Conservation (phyloP, 1,140 invertebrate genomes). For the Drosophila triauraria region DNA sequence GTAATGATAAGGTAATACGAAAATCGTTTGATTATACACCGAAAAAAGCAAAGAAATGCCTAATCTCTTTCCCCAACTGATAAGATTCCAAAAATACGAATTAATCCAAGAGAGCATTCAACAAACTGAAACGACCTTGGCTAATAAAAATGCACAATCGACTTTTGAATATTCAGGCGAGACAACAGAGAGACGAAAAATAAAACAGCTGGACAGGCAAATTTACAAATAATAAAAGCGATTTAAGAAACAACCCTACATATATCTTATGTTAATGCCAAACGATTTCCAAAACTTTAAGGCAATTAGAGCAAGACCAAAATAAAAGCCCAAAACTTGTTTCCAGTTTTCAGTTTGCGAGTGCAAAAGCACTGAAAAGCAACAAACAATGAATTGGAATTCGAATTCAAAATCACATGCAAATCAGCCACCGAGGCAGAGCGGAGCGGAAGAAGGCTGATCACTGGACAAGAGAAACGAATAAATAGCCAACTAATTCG, state of each 20-base stretch:
- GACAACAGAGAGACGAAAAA: conserved; percentile 3
- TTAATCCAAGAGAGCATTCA: conserved; percentile 9
- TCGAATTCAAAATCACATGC: conserved; percentile 25
- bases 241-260: conserved; percentile 3
- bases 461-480: neutral
- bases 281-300: conserved; percentile 6
- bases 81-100: conserved; percentile 18
- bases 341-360: conserved; percentile 24
- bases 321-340: conserved; percentile 28
- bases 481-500: conserved; percentile 2
- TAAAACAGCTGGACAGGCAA: conserved; percentile 18
- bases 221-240: conserved; percentile 7
- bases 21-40: conserved; percentile 22
- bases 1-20: conserved; percentile 13
- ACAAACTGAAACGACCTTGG: conserved; percentile 12
- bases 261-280: conserved; percentile 18
- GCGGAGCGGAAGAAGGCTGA: neutral
- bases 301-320: conserved; percentile 26
- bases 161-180: conserved; percentile 17
- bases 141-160: conserved; percentile 31
- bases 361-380: conserved; percentile 31
- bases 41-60: neutral
- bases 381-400: conserved; percentile 13
- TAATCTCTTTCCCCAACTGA: conserved; percentile 1
- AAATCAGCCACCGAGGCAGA: conserved; percentile 3